phyloP scores from a whole-genome alignment of 2,113 vertebrate genomes.

The Petrocephalus zakoni region DNA sequence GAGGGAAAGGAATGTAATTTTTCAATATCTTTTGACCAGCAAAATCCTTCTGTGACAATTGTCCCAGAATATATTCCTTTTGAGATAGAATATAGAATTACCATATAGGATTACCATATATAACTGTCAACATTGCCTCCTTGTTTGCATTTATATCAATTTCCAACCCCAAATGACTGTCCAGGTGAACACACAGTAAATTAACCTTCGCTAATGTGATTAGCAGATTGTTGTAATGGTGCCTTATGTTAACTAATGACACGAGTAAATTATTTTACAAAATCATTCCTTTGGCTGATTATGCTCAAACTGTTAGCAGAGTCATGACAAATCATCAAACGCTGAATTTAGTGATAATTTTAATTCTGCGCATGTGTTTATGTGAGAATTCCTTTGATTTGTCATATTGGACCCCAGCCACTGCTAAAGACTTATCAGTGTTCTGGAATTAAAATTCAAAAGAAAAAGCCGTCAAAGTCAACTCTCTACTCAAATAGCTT shows the following conservation, averaged over 20 bases:
- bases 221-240: slow-evolving; percentile 22
- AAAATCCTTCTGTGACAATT: slow-evolving; percentile 28
- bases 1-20: slow-evolving; percentile 17
- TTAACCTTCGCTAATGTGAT: slow-evolving; percentile 39
- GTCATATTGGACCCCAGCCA: not conserved
- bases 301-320: slow-evolving; percentile 16
- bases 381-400: slow-evolving; percentile 3
- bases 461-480: not conserved
- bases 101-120: slow-evolving; percentile 40
- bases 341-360: slow-evolving; percentile 26
- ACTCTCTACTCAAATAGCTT: not conserved
- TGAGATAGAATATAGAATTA: slow-evolving; percentile 25
- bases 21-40: slow-evolving; percentile 23
- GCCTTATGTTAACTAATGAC: not conserved
- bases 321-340: slow-evolving; percentile 30
- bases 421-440: not conserved
- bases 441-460: slow-evolving; percentile 6
- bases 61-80: slow-evolving; percentile 19
- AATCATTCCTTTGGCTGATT: slow-evolving; percentile 11
- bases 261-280: slow-evolving; percentile 28
- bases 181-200: slow-evolving; percentile 40
- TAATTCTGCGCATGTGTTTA: not conserved
- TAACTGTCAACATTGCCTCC: slow-evolving; percentile 45
- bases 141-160: slow-evolving; percentile 41
- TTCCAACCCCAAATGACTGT: slow-evolving; percentile 27